Evolutionary conservation across 2,888 invertebrate genomes (phyloP), one percentile per base, ranked within the genome.

Genomic region (Hoplodrina blanda): DNA sequence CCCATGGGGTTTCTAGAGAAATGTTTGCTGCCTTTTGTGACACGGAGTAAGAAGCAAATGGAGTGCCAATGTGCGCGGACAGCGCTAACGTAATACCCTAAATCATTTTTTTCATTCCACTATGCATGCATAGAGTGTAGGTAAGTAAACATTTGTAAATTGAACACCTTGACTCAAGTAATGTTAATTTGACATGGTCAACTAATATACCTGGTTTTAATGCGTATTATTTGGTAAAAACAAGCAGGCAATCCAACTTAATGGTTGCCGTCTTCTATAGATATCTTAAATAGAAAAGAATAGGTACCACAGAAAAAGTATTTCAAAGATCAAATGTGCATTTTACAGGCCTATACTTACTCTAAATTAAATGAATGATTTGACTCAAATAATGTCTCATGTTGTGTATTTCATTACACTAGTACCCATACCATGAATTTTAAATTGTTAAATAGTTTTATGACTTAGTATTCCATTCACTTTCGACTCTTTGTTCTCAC

Each of bases 1-100:
- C 81, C 77, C 81, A 25, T 15, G 64, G 66, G 81, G 62, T n/a
- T n/a, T 20, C 17, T 46, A 64, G 70, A 68, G 69, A 75, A 78
- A 79, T 53, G 71, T 30, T 70, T 41, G 62, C 44, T 69, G 63
- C 66, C 50, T 79, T 69, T 67, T 49, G 52, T 4, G 33, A 20
- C 73, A 53, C 19, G 15, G 62, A 66, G 19, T 52, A 3, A 0
- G 7, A 1, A 53, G 11, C 4, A 49, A 11, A 77, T 30, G 52
- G 65, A 76, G 46, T 55, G 54, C 7, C 4, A 71, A n/a, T 7
- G 7, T 2, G 5, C 6, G 3, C 15, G 11, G 5, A 15, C 25
- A 10, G 4, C 6, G 25, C 52, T 37, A 6, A 19, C 25, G 25
- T 2, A 25, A 25, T 25, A 25, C 25, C 25, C 25, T 1, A 25